These are phyloP conservation scores for Cyphomyrmex costatus DNA, from an alignment of 1,140 invertebrate species.

Conservation along the genomic window DNA sequence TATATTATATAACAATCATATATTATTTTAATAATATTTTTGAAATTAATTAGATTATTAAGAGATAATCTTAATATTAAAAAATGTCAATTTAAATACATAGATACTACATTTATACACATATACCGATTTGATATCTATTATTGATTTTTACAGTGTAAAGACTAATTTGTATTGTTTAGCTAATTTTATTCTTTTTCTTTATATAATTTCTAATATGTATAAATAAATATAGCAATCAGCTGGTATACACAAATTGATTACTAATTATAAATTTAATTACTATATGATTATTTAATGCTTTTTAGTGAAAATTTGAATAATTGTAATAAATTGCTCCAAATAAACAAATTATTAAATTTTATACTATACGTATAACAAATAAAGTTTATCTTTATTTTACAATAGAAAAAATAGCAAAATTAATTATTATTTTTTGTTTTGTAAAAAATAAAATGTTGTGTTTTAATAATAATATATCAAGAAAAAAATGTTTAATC, in stretches of 20 bases:
- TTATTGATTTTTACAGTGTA: not conserved
- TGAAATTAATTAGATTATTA: not conserved
- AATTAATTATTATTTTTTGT: slow-evolving; percentile 7
- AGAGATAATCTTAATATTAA: not conserved
- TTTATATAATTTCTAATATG: not conserved
- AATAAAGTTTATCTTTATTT: not conserved
- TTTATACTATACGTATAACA: not conserved
- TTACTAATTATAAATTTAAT: slow-evolving; percentile 11
- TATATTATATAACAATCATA: not conserved
- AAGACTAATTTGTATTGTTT: not conserved
- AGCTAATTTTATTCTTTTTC: not conserved
- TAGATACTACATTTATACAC: not conserved
- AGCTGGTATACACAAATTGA: not conserved
- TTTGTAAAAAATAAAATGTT: not conserved
- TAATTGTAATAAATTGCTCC: slow-evolving; percentile 4
- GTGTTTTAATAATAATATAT: slow-evolving; percentile 18
- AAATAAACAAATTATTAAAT: slow-evolving; percentile 24
- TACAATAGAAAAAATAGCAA: not conserved
- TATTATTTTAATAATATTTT: not conserved
- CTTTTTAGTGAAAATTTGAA: slow-evolving; percentile 12
- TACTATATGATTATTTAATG: slow-evolving; percentile 1
- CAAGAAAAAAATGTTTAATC: not conserved
- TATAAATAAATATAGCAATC: not conserved
- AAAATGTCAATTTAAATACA: not conserved
- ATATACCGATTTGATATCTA: not conserved